Evolutionary conservation across 1,140 invertebrate genomes (phyloP), one percentile per base, ranked within the genome.

Genomic region (Tetramorium parvispinum): DNA sequence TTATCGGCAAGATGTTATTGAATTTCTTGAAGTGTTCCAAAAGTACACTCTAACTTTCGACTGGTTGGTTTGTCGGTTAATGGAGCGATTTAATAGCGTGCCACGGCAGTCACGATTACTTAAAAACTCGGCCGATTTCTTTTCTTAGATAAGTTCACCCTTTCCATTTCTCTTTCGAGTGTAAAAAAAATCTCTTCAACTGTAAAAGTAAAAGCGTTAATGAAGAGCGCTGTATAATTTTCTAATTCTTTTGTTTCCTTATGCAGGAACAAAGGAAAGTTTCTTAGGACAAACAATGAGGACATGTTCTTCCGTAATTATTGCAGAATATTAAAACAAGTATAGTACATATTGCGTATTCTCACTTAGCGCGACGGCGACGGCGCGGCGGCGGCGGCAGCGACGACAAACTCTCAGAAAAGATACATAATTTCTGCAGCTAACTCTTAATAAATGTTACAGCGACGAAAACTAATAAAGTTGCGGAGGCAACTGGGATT

Each of bases 391-490:
- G 2, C n/a, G n/a, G 18, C 27, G 27, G 24, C 1, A 16, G 24
- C 37, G 37, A 82, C 40, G 66, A 82, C 37, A 46, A 83, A 75
- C 32, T 81, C 40, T 61, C 27, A 13, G 68, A 73, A 73, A 83
- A 61, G 40, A 82, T 59, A 49, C 51, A 53, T 83, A 59, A 83
- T 83, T 82, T 75, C 66, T 57, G n/a, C 37, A 49, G n/a, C 21
- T 46, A 51, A 43, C 37, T 76, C 68, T 24, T 71, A 55, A 88
- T 86, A 88, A 89, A 86, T 78, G 75, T 85, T 81, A 59, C 18
- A 46, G 46, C 59, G 40, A 70, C 49, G 55, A 76, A 68, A 86
- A 86, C 83, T 65, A 78, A 88, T 24, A 51, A 70, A 88, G 55
- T 75, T 65, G 59, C 46, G 32, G 27, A 27, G 18, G 57, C 71